phyloP scores from a whole-genome alignment of 2,113 vertebrate genomes.

The Xiphophorus maculatus region DNA sequence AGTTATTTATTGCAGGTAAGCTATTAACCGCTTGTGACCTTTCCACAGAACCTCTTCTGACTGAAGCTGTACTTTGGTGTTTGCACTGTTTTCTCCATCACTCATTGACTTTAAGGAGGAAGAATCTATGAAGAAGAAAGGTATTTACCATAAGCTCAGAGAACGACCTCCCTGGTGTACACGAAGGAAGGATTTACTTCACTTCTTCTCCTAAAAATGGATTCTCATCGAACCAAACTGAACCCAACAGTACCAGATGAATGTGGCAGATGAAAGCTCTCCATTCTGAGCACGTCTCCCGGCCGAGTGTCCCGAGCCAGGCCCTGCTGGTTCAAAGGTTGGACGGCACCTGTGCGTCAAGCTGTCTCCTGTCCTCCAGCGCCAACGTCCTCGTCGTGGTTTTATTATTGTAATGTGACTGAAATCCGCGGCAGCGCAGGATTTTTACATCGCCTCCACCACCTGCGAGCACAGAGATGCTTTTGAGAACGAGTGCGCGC shows the following conservation, averaged over 20 bases:
- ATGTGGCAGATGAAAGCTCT: slow-evolving; percentile 45
- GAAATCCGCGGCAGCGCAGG: slow-evolving; percentile 26
- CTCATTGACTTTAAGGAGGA: background rate
- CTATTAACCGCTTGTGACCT: background rate
- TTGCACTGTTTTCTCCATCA: slow-evolving; percentile 36
- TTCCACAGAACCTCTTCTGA: background rate
- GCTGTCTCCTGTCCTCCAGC: slow-evolving; percentile 1
- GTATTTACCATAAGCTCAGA: background rate
- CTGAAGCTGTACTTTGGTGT: slow-evolving; percentile 16
- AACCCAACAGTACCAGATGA: slow-evolving; percentile 22
- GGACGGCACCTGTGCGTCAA: slow-evolving; percentile 37
- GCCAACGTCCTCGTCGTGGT: background rate
- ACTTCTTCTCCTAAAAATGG: slow-evolving; percentile 3
- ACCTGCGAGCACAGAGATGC: slow-evolving; percentile 51
- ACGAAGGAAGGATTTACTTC: slow-evolving; percentile 4
- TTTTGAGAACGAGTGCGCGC: slow-evolving; percentile 56
- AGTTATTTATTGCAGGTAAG: background rate
- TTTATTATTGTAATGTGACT: slow-evolving; percentile 44
- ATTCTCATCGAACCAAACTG: slow-evolving; percentile 37
- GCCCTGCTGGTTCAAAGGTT: slow-evolving; percentile 42
- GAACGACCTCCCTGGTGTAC: background rate
- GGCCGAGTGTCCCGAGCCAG: slow-evolving; percentile 23
- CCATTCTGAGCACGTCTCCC: slow-evolving; percentile 5
- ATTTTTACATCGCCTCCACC: slow-evolving; percentile 3
- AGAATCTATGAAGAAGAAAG: background rate